phyloP scores from a whole-genome alignment of 1,140 invertebrate species.

The Eciton burchellii region DNA sequence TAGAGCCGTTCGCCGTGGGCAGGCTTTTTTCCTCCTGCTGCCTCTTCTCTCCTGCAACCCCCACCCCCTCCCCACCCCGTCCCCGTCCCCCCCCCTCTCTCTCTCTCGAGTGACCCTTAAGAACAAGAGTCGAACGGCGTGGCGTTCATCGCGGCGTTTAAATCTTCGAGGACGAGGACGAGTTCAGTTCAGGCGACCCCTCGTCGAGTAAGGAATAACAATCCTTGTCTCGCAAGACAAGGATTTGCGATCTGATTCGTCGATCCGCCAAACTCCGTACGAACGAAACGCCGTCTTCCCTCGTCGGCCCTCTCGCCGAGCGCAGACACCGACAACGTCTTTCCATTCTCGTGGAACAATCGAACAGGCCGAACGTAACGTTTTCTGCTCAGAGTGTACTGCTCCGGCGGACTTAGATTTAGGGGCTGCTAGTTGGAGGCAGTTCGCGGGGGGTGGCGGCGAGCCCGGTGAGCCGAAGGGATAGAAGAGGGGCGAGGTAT shows the following conservation, averaged over 20 bases:
- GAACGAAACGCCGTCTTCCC: background rate
- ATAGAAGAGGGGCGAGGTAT: conserved; percentile 71
- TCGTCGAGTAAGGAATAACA: no score
- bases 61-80: no score
- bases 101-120: background rate
- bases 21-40: no score
- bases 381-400: conserved; percentile 83
- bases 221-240: no score
- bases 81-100: no score
- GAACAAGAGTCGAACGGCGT: background rate
- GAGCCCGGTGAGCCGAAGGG: conserved; percentile 67
- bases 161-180: background rate
- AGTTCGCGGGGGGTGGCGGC: conserved; percentile 81
- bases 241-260: no score
- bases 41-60: no score
- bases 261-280: no score
- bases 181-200: no score
- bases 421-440: conserved; percentile 84
- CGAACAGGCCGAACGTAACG: conserved; percentile 55
- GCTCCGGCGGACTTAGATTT: conserved; percentile 84
- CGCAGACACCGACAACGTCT: conserved; percentile 3
- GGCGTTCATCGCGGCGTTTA: conserved; percentile 3
- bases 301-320: background rate
- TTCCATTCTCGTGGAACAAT: background rate
- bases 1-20: background rate